These are phyloP conservation scores for Bhutanitis thaidina DNA, from an alignment of 2,888 invertebrate species.

Conservation along the genomic window DNA sequence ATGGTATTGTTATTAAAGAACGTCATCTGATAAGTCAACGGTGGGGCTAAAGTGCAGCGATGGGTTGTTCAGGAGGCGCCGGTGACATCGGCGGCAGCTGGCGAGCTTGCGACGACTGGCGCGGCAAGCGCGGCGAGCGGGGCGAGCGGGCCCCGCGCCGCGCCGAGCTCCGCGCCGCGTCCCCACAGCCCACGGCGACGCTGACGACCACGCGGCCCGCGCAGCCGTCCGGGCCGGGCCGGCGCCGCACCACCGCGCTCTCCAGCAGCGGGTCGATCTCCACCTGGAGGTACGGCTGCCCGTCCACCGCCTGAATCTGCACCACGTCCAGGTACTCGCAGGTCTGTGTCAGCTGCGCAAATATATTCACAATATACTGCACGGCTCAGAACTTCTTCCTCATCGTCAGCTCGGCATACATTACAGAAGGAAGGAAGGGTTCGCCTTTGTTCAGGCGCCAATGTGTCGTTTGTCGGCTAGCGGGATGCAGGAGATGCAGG, in stretches of 20 bases:
- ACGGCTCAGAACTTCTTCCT: too few relatives aligned
- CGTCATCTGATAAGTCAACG: too few relatives aligned
- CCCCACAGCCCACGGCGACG: conserved; percentile 7
- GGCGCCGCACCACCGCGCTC: conserved; percentile 9
- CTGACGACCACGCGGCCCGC: background rate
- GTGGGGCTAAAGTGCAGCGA: background rate
- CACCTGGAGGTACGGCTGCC: conserved; percentile 5
- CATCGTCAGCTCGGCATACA: too few relatives aligned
- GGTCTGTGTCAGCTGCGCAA: conserved; percentile 5
- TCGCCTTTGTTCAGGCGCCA: too few relatives aligned
- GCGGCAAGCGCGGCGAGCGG: background rate
- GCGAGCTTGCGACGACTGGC: background rate
- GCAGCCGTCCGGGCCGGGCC: conserved; percentile 4
- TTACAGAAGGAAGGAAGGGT: too few relatives aligned
- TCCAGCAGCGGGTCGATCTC: conserved; percentile 5
- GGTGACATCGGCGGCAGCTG: background rate
- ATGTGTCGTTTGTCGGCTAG: too few relatives aligned
- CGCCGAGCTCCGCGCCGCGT: too few relatives aligned
- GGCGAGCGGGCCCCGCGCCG: too few relatives aligned
- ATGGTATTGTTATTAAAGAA: background rate
- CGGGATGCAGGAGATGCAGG: too few relatives aligned
- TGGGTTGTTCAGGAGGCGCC: background rate
- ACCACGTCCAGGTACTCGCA: conserved; percentile 2
- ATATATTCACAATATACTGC: background rate
- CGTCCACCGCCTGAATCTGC: conserved; percentile 2